Evolutionary conservation across 2,888 invertebrate species (phyloP), one percentile per base, ranked within the genome.

Genomic region (Mamestra brassicae): DNA sequence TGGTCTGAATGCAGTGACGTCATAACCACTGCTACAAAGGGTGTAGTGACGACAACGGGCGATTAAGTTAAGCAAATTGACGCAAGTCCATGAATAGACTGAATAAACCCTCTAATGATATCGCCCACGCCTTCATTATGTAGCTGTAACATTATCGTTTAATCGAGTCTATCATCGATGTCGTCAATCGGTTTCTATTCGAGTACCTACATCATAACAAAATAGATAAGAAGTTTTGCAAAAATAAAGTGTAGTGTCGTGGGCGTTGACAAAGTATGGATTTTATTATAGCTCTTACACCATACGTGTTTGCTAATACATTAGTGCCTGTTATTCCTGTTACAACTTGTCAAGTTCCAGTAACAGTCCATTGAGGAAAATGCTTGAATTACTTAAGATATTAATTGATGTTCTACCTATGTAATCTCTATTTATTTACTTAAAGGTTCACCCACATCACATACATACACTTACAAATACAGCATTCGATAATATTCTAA

Each of bases 11-110:
- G 78, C 73, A 52, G 78, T 81, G 85, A 83, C 74, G 83, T 83
- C 71, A 80, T 80, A 61, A 67, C 71, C 61, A 67, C 63, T 63
- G 80, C 78, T 77, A 73, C 85, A 84, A 87, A 90, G 89, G 90
- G 89, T 87, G 85, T 52, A 78, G 88, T 95, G 95, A 95, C 95
- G 95, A 92, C 92, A 93, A 86, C 90, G 79, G 75, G 86, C 90
- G 91, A 91, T 92, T 91, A 93, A 91, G 89, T 86, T 89, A 90
- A 93, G 90, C 92, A 94, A 95, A 96, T 92, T 95, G 95, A 96
- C 96, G 95, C 95, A 95, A 93, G 90, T 87, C 88, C 87, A 72
- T 86, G 87, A 85, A 85, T 86, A 84, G 76, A 85, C 84, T 91
- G 90, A 90, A 89, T 85, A 89, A 85, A 83, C 83, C 89, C 85